Evolutionary conservation across 2,113 vertebrate genomes (phyloP).

Genomic region (Brienomyrus longianalis): DNA sequence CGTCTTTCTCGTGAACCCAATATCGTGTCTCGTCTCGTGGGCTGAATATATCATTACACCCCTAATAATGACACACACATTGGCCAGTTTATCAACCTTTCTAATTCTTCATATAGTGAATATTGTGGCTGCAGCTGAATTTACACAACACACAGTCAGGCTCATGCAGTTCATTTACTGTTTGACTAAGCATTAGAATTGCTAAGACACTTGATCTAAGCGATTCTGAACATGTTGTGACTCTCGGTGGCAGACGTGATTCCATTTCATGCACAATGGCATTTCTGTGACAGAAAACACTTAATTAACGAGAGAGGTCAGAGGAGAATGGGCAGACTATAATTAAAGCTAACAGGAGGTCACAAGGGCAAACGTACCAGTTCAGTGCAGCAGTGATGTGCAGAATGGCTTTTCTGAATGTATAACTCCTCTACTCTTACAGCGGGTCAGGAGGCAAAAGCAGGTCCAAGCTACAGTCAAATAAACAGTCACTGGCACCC

Average conservation of each 20-base stretch:
- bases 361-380: neutral
- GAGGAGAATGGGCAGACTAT: neutral
- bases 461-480: neutral
- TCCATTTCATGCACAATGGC: neutral
- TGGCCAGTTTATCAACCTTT: neutral
- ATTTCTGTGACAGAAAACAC: neutral
- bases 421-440: neutral
- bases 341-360: neutral
- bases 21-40: too few species aligned
- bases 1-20: too few species aligned
- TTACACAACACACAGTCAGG: neutral
- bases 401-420: neutral
- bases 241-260: neutral
- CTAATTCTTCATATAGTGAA: neutral
- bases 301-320: neutral
- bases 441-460: neutral
- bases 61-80: neutral
- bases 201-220: neutral
- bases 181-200: neutral
- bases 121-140: neutral
- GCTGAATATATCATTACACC: too few species aligned
- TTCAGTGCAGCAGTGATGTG: neutral
- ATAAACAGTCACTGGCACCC: neutral
- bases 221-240: neutral
- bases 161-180: neutral